Percentiles rank a stretch among this genome's conserved stretches.
Evolutionary conservation across 2,888 invertebrate species (phyloP).

Genomic region (Hirtodrosophila cameraria): DNA sequence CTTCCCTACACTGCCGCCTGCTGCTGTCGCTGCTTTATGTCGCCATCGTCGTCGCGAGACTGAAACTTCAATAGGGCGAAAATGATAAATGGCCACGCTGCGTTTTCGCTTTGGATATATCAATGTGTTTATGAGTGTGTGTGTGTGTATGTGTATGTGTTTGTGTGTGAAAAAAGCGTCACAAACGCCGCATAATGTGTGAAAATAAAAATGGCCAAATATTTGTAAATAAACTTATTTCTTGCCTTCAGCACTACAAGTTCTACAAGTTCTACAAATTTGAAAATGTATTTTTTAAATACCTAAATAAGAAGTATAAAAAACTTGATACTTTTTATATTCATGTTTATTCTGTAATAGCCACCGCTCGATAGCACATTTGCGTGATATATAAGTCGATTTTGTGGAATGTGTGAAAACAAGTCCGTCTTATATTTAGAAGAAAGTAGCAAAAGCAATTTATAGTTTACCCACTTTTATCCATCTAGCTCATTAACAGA

Average conservation of each 20-base stretch:
- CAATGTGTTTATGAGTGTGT: not conserved
- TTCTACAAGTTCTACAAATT: constrained; percentile 23
- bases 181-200: constrained; percentile 56
- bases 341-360: no score
- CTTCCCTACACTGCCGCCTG: constrained; percentile 41
- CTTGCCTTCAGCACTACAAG: constrained; percentile 42
- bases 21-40: constrained; percentile 72
- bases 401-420: no score
- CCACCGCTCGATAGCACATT: no score
- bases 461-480: no score
- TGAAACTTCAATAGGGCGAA: constrained; percentile 78
- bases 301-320: not conserved
- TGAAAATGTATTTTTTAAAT: not conserved
- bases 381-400: no score
- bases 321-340: no score
- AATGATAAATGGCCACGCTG: constrained; percentile 76
- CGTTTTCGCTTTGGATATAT: constrained; percentile 50
- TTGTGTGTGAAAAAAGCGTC: constrained; percentile 15
- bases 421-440: no score
- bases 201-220: constrained; percentile 71
- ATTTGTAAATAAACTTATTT: constrained; percentile 48
- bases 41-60: constrained; percentile 63
- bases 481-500: no score
- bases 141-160: not conserved
- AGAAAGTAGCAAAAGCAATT: no score